phyloP scores from a whole-genome alignment of 1,140 invertebrate species.

The Marisa cornuarietis region DNA sequence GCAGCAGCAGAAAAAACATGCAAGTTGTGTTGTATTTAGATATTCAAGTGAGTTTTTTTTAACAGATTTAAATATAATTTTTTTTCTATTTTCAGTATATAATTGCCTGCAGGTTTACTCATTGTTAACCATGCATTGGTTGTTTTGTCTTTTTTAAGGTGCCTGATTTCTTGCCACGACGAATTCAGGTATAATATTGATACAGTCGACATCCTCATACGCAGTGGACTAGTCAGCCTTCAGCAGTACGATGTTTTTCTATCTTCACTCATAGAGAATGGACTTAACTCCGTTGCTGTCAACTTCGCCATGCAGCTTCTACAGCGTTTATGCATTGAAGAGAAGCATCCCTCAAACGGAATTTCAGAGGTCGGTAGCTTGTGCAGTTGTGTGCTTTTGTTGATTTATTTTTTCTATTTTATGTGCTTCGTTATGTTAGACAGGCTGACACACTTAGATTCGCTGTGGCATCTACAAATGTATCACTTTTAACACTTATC shows the following conservation, averaged over 20 bases:
- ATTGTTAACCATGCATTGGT: not conserved
- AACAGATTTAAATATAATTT: too few species aligned
- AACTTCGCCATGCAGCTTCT: conserved; percentile 91
- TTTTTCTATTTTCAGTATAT: too few species aligned
- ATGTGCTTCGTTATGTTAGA: too few species aligned
- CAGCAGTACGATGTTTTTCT: conserved; percentile 85
- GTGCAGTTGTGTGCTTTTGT: not conserved
- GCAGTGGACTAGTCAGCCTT: conserved; percentile 75
- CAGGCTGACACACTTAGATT: too few species aligned
- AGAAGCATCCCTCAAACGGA: conserved; percentile 71
- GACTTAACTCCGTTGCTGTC: conserved; percentile 84
- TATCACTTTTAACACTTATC: too few species aligned
- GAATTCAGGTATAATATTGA: conserved; percentile 91
- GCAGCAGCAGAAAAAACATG: too few species aligned
- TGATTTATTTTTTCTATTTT: too few species aligned
- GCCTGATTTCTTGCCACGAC: conserved; percentile 79
- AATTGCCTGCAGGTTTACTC: too few species aligned
- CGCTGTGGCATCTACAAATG: too few species aligned
- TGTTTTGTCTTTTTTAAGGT: conserved; percentile 45
- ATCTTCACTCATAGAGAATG: conserved; percentile 84
- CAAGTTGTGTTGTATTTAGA: too few species aligned
- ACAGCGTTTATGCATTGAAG: conserved; percentile 87
- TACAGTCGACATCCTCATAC: conserved; percentile 87
- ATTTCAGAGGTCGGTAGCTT: conserved; percentile 74
- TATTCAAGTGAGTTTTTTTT: too few species aligned